Percentiles rank a stretch among this genome's conserved stretches.
These are phyloP conservation scores for Pyrochroa serraticornis DNA, from an alignment of 2,888 invertebrate genomes.

Conservation along the genomic window DNA sequence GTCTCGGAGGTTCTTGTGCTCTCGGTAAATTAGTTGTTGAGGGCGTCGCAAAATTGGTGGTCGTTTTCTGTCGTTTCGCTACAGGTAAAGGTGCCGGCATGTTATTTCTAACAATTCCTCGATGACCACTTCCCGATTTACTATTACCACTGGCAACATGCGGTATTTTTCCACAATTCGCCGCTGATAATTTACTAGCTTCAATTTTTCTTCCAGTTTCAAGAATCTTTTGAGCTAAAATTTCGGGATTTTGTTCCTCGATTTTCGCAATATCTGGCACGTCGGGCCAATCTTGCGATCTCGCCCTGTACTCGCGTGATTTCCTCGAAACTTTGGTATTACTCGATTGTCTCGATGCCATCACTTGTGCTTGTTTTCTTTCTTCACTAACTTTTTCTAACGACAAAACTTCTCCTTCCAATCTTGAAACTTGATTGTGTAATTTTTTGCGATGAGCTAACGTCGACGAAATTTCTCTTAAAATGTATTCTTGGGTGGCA, in stretches of 20 bases:
- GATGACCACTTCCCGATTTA: conserved; percentile 37
- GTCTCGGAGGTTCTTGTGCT: conserved; percentile 80
- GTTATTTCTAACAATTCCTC: conserved; percentile 47
- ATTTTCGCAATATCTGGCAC: conserved; percentile 89
- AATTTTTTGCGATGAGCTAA: conserved; percentile 83
- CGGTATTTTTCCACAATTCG: conserved; percentile 40
- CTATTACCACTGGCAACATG: conserved; percentile 31
- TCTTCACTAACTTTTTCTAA: conserved; percentile 76
- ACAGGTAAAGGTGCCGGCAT: conserved; percentile 53
- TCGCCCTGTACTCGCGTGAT: conserved; percentile 73
- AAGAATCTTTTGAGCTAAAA: conserved; percentile 86
- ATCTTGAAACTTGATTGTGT: conserved; percentile 77
- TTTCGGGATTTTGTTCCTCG: conserved; percentile 90
- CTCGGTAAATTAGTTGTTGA: conserved; percentile 22
- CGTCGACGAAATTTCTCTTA: conserved; percentile 86
- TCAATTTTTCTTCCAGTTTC: conserved; percentile 90
- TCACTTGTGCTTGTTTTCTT: conserved; percentile 59
- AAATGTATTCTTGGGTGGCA: conserved; percentile 79
- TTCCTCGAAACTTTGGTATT: conserved; percentile 62
- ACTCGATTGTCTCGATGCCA: conserved; percentile 45
- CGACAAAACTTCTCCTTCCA: conserved; percentile 78
- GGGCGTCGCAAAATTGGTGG: conserved; percentile 29
- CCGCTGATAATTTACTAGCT: conserved; percentile 70
- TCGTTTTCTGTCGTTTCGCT: conserved; percentile 52
- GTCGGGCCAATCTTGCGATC: conserved; percentile 91